Evolutionary conservation across 2,888 invertebrate species (phyloP), one percentile per base, ranked within the genome.

Genomic region (Hirtodrosophila histrioides): DNA sequence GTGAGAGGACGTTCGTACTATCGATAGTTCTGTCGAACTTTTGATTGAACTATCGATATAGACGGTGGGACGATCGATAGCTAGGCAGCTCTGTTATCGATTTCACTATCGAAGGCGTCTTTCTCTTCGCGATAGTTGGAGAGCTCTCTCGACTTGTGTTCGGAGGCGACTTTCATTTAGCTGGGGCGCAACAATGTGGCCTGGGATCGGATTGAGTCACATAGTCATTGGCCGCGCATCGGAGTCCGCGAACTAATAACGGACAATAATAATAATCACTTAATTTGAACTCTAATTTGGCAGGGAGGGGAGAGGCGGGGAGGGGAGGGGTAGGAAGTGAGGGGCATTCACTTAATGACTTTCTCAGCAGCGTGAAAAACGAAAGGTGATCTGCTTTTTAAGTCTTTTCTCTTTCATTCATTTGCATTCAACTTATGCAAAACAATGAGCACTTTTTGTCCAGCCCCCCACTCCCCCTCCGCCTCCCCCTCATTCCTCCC

Each of bases 191-290:
- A 78, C 66, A 40, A 68, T 45, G 41, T 49, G 27, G 9, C 3
- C 7, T 40, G 40, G 40, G 23, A 23, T 40, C 5, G 23, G 7
- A 39, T 45, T 44, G 36, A 56, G 35, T 23, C 33, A 8, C 17
- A 46, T 10, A 48, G 54, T 37, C 48, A 53, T 45, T 46, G 60
- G 39, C 36, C 36, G 3, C 36, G 3, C 36, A 23, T 33, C 24
- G 23, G 27, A 40, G 37, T 11, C 51, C 27, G 41, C 41, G 8
- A 27, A 40, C 54, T 60, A 65, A 70, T 71, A 41, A 50, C 66
- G 46, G 67, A 51, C 72, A 58, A 78, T 86, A 79, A 88, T 79
- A 75, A 84, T 86, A 84, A 88, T 84, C 88, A 88, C 84, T 88
- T 84, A 79, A 88, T 84, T 86, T 77, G 62, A 79, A 67, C 77